phyloP scores from a whole-genome alignment of 2,113 vertebrate genomes.

The Hylia prasina region DNA sequence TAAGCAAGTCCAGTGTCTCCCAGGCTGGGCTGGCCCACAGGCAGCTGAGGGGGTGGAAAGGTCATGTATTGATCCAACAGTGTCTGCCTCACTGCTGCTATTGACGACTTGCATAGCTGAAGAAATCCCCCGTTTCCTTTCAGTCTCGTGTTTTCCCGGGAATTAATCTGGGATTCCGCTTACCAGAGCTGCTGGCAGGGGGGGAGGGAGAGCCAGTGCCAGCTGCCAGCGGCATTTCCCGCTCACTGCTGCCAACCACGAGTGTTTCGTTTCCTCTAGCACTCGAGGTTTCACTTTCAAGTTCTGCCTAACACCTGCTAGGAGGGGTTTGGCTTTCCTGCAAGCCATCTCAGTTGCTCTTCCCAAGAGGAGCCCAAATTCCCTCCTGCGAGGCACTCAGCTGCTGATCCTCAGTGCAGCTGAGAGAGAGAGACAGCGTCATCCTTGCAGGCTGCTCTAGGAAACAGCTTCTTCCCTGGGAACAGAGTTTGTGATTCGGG shows the following conservation, averaged over 20 bases:
- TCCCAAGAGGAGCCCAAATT: not conserved
- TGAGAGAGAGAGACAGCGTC: rapidly evolving
- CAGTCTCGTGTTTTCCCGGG: not conserved
- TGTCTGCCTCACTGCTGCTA: rapidly evolving
- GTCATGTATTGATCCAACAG: not conserved
- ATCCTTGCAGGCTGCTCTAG: rapidly evolving
- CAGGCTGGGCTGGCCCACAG: not conserved
- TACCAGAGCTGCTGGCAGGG: not conserved
- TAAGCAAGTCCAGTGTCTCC: not conserved
- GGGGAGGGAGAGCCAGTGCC: not conserved
- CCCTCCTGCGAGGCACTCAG: rapidly evolving
- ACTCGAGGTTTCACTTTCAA: slow-evolving; percentile 15
- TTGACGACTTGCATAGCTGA: rapidly evolving
- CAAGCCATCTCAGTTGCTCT: not conserved
- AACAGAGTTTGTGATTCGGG: rapidly evolving
- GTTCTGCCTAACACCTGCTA: not conserved
- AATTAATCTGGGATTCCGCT: not conserved
- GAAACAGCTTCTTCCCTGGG: not conserved
- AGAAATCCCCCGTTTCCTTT: not conserved
- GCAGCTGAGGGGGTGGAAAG: too few relatives aligned
- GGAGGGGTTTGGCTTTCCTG: not conserved
- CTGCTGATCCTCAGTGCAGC: not conserved
- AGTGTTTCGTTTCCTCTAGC: not conserved
- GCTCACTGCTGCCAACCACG: not conserved
- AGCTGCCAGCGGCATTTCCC: not conserved